Percentiles rank a stretch among this genome's conserved stretches.
Evolutionary conservation across 2,797 vertebrate species (phyloP).

Genomic region (Cheirogaleus major): DNA sequence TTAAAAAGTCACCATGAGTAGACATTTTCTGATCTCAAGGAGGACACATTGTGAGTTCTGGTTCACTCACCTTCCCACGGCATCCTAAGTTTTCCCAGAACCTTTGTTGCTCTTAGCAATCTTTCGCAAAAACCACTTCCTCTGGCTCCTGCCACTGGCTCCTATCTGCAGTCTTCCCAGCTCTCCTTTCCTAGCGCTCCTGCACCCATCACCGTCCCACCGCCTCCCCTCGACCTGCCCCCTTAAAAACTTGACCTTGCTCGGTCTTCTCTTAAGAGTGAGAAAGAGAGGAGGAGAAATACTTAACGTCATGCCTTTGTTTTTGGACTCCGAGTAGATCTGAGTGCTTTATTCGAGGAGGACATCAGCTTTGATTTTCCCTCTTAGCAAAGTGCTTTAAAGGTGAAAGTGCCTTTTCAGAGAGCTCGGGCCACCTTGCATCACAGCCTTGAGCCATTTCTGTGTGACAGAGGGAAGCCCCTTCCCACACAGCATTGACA

Average conservation of each 20-base stretch:
- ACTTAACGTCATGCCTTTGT: neutral
- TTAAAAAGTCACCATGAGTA: neutral
- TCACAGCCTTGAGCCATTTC: neutral
- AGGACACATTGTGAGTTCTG: slow-evolving; percentile 20
- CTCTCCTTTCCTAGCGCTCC: neutral
- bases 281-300: too few relatives aligned
- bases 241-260: neutral
- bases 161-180: neutral
- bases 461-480: neutral
- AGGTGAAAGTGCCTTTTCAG: neutral
- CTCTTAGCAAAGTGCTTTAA: neutral
- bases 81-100: slow-evolving; percentile 65
- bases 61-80: slow-evolving; percentile 70
- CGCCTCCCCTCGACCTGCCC: neutral
- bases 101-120: slow-evolving; percentile 59
- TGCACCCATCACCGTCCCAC: neutral
- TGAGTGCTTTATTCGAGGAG: neutral
- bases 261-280: neutral
- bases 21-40: slow-evolving; percentile 21
- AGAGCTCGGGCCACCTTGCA: neutral
- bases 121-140: slow-evolving; percentile 74
- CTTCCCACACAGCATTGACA: too few relatives aligned
- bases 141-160: slow-evolving; percentile 39
- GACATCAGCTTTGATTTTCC: neutral
- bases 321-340: neutral